These are phyloP conservation scores for Bombycilla garrulus DNA, from an alignment of 2,113 vertebrate species.

Conservation along the genomic window DNA sequence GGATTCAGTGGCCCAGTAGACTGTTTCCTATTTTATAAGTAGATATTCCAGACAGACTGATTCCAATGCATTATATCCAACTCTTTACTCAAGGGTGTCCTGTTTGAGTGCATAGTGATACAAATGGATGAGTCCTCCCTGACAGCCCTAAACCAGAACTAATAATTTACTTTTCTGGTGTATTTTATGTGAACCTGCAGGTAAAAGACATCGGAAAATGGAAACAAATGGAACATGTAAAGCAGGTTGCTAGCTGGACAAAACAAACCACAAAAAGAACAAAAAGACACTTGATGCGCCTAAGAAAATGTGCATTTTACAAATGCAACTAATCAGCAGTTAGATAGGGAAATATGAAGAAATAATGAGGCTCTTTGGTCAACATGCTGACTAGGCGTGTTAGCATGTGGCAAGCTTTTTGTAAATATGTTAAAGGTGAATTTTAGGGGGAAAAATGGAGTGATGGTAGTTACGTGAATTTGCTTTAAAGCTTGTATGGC, in stretches of 20 bases:
- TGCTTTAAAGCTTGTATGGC: background rate
- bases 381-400: background rate
- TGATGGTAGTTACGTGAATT: background rate
- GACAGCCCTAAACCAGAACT: background rate
- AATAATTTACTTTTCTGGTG: background rate
- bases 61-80: background rate
- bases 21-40: background rate
- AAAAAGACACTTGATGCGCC: background rate
- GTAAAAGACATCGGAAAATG: background rate
- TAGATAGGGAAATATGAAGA: background rate
- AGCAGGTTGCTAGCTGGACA: background rate
- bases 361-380: background rate
- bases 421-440: background rate
- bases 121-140: background rate
- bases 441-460: background rate
- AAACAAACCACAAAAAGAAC: background rate
- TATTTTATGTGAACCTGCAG: background rate
- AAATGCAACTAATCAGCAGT: background rate
- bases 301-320: background rate
- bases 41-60: background rate
- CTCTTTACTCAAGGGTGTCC: background rate
- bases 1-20: constrained; percentile 1
- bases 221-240: background rate
- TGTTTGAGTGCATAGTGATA: background rate
- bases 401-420: background rate